Conservation (phyloP, 2,113 vertebrate species). For the Labrus mixtus region DNA sequence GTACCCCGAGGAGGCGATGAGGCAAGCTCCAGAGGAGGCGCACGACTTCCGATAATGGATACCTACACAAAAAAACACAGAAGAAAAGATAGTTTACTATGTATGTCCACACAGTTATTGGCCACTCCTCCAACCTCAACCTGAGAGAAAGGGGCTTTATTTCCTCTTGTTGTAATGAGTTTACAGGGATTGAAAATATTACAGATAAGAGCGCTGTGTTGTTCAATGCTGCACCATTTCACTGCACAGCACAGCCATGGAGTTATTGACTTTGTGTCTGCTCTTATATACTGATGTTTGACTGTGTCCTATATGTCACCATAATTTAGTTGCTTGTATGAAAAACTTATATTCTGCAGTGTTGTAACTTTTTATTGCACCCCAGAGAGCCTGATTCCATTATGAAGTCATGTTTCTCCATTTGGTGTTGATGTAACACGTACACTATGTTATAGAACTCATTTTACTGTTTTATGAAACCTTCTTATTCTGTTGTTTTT, state of each 20-base stretch:
- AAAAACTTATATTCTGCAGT: conserved; percentile 14
- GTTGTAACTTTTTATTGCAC: conserved; percentile 44
- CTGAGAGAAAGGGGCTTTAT: neutral
- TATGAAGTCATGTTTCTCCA: conserved; percentile 10
- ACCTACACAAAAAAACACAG: conserved; percentile 75
- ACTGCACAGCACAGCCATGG: conserved; percentile 15
- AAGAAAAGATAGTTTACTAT: neutral
- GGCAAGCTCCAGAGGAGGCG: conserved; percentile 93
- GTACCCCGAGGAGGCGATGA: conserved; percentile 97
- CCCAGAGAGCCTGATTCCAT: neutral
- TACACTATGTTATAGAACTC: neutral
- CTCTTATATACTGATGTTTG: conserved; percentile 49
- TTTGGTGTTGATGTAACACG: neutral
- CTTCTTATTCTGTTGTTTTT: neutral
- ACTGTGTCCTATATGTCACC: conserved; percentile 10
- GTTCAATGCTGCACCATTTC: conserved; percentile 34
- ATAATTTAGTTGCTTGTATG: conserved; percentile 24
- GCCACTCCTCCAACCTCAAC: neutral
- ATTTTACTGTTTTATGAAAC: conserved; percentile 8
- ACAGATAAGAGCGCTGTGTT: conserved; percentile 3
- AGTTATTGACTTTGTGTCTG: conserved; percentile 48
- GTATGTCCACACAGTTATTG: neutral
- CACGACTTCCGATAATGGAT: conserved; percentile 97
- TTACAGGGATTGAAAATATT: conserved; percentile 24
- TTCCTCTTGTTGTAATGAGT: conserved; percentile 36